phyloP scores from a whole-genome alignment of 2,113 vertebrate species.

The Prinia subflava region DNA sequence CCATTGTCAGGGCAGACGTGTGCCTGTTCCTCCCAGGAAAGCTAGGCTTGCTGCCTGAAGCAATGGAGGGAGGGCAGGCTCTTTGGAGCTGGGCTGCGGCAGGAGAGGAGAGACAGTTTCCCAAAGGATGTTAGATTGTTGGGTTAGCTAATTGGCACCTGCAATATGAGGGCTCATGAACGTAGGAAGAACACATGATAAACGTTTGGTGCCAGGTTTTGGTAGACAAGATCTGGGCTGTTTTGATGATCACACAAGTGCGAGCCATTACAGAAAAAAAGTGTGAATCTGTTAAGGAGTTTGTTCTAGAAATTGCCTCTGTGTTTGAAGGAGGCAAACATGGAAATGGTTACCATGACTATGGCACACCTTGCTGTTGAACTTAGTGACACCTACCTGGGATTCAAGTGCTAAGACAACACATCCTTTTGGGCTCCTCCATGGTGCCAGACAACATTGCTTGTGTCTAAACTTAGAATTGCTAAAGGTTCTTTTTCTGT shows the following conservation, averaged over 20 bases:
- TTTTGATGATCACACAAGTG: not conserved
- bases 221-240: not conserved
- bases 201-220: not conserved
- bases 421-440: not conserved
- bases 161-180: not conserved
- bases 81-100: not conserved
- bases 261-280: not conserved
- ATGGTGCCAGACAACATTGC: not conserved
- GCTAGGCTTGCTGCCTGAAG: not conserved
- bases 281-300: not conserved
- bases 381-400: not conserved
- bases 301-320: not conserved
- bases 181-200: rapidly evolving
- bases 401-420: not conserved
- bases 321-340: not conserved
- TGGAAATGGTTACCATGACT: not conserved
- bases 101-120: not conserved
- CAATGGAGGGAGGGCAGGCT: not conserved
- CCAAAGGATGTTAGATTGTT: not conserved
- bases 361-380: not conserved
- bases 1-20: not conserved
- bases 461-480: not conserved
- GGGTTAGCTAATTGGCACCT: not conserved
- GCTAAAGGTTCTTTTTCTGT: not conserved
- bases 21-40: not conserved